Percentiles rank a stretch among this genome's conserved stretches.
These are phyloP conservation scores for Drosophila cognata DNA, from an alignment of 2,888 invertebrate genomes.

Conservation along the genomic window DNA sequence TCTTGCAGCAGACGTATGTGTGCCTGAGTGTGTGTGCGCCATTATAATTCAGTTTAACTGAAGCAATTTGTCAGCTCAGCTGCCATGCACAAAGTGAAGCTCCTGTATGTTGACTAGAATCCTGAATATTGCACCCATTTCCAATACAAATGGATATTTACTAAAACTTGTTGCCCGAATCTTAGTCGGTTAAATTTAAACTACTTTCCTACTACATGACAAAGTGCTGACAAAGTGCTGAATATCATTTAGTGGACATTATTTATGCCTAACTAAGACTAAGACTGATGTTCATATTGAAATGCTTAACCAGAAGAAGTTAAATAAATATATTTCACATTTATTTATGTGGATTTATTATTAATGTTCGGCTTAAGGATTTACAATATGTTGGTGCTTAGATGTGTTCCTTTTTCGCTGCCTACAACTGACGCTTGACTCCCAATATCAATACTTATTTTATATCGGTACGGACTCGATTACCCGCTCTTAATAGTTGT, in stretches of 20 bases:
- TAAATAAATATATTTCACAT: background rate
- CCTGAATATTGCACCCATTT: constrained; percentile 20
- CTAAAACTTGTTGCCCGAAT: constrained; percentile 1
- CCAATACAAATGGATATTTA: constrained; percentile 12
- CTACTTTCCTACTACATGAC: background rate
- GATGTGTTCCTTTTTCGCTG: no score
- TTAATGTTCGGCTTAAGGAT: no score
- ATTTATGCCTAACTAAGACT: background rate
- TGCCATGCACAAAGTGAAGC: background rate
- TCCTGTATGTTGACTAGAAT: background rate
- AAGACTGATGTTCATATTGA: background rate
- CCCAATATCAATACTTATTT: no score
- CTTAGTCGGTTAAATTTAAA: background rate
- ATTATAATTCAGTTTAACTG: constrained; percentile 32
- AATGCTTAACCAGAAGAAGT: background rate
- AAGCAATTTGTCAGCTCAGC: constrained; percentile 23
- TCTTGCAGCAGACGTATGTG: constrained; percentile 13
- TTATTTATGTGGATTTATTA: background rate
- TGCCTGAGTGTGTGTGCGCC: background rate
- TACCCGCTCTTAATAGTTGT: no score
- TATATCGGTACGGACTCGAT: no score
- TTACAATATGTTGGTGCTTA: no score
- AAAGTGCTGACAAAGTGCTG: background rate
- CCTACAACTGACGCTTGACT: no score
- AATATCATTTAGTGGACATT: background rate